phyloP scores from a whole-genome alignment of 2,888 invertebrate genomes.

The Anagyrus pseudococci region DNA sequence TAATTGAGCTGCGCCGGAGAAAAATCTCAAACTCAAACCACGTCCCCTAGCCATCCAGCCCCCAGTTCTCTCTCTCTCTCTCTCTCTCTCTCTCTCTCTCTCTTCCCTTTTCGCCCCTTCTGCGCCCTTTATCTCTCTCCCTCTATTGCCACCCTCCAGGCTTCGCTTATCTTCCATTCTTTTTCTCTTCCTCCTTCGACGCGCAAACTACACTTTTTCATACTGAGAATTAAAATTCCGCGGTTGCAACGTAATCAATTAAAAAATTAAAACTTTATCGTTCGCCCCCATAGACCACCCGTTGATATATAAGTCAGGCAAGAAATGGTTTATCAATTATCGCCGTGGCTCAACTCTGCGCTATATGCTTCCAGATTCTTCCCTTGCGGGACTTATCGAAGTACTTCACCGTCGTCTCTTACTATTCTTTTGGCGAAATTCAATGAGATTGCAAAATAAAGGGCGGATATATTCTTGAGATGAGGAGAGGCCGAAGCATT shows the following conservation, averaged over 20 bases:
- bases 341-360: background rate
- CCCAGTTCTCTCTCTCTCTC: background rate
- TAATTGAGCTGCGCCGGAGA: conserved; percentile 43
- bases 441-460: too few relatives aligned
- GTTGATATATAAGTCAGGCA: conserved; percentile 7
- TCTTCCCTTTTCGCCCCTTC: background rate
- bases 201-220: conserved; percentile 6
- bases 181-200: background rate
- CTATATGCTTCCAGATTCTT: too few relatives aligned
- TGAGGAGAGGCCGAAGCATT: background rate
- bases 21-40: conserved; percentile 41
- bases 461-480: too few relatives aligned
- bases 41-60: conserved; percentile 13
- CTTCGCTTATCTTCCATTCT: too few relatives aligned
- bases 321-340: conserved; percentile 26
- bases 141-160: background rate
- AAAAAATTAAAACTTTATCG: conserved; percentile 27
- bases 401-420: background rate
- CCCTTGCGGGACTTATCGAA: too few relatives aligned
- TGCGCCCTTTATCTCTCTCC: background rate
- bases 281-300: background rate
- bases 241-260: conserved; percentile 25
- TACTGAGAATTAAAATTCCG: conserved; percentile 31
- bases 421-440: too few relatives aligned
- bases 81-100: background rate